Base-by-base conservation (phyloP, 2,113 vertebrate genomes). In the Hypomesus transpacificus region DNA sequence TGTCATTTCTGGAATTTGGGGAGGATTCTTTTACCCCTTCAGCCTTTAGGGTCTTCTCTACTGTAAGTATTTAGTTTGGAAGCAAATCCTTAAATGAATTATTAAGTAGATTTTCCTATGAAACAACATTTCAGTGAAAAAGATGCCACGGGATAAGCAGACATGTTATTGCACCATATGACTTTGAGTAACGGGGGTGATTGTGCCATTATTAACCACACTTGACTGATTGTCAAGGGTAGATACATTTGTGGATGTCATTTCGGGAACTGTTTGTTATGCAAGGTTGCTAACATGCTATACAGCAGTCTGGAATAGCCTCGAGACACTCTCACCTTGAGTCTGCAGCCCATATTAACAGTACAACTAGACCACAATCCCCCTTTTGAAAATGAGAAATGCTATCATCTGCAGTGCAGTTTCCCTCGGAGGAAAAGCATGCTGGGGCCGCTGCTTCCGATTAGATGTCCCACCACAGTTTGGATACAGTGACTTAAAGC, bases 321-420 rank as follows among this genome's bases (percentile, higher is more conserved):
- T 21, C 39, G 70, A 76, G 80, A 72, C 76, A 22, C 59, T 34
- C 26, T 63, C 28, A 63, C 61, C 28, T 63, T 63, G 14, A 16
- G 31, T 63, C 61, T 58, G 65, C 20, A 64, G 77, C 68, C 82
- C 73, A 79, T 75, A 46, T 58, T 17, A 26, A 31, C 16, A 63
- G 80, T 73, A 73, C 24, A 71, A 70, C 17, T 56, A 56, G 22
- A 71, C 69, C 17, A 18, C 4, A n/a, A 62, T 68, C 52, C 54
- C 31, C 9, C 34, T 69, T 80, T 71, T 77, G 68, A 82, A 83
- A 75, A 71, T 66, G 62, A 82, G 80, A 84, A 79, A 67, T 81
- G 74, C 74, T 83, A 85, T 85, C 80, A 80, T 75, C 53, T 60
- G 18, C 62, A 18, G 75, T 75, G 71, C 18, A 46, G 66, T 65